Evolutionary conservation across 2,888 invertebrate genomes (phyloP).

Genomic region (Caenorhabditis auriculariae): DNA sequence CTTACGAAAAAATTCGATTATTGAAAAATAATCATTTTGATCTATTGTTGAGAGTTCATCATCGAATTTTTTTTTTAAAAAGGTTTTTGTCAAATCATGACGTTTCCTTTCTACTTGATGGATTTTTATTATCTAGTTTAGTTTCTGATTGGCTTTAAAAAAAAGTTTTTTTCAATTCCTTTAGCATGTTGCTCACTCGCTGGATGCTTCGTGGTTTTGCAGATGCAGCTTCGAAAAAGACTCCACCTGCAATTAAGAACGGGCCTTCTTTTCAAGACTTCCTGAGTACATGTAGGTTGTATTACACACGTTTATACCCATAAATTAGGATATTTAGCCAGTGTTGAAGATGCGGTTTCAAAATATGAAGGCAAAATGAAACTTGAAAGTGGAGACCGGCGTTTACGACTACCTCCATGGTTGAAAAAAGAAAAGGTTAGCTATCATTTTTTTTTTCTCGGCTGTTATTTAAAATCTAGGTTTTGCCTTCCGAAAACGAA

Average conservation of each 20-base stretch:
- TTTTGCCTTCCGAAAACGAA: constrained; percentile 45
- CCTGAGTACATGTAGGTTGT: constrained; percentile 34
- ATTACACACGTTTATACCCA: not conserved
- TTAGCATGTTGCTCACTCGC: constrained; percentile 28
- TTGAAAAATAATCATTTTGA: no score
- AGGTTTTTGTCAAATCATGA: no score
- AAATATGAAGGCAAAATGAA: constrained; percentile 44
- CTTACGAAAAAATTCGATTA: no score
- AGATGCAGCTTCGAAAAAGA: constrained; percentile 23
- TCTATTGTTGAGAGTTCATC: no score
- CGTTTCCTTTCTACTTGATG: no score
- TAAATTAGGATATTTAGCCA: constrained; percentile 13
- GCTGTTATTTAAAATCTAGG: constrained; percentile 7
- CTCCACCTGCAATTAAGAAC: constrained; percentile 33
- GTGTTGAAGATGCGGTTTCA: constrained; percentile 36
- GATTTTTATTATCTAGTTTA: no score
- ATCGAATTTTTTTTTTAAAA: no score
- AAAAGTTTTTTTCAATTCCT: no score
- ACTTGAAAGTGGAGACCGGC: constrained; percentile 46
- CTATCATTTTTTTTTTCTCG: not conserved
- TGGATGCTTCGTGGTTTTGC: constrained; percentile 26
- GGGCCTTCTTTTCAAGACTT: constrained; percentile 58
- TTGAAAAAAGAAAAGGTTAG: constrained; percentile 55
- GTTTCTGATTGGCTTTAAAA: no score
- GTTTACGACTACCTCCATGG: constrained; percentile 60